Base-by-base conservation (phyloP, 2,797 vertebrate species). In the Siniperca undulata region DNA sequence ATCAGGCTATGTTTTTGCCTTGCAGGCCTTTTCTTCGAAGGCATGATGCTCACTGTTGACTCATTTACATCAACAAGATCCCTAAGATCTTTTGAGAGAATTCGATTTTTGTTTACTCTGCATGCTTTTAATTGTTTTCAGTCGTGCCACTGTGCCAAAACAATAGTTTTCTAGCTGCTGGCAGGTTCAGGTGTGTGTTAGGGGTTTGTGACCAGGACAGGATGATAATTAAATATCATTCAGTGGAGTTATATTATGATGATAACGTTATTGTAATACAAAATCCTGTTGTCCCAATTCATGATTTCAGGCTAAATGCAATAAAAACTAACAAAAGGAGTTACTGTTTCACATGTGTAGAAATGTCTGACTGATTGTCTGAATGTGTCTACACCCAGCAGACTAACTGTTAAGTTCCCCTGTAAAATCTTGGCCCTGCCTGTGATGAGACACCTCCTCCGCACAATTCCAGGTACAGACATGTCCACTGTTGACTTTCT, bases 381-480 rank as follows among this genome's bases (percentile, higher is more conserved):
- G 58, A 68, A 17, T 42, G 3, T 20, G 76, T 69, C 75, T 19
- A 34, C 73, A 69, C 53, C 11, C 69, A 67, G 59, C 70, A 67
- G 73, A 78, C 60, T 44, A 65, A 83, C n/a, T 72, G 88, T 78
- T 86, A 50, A 64, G n/a, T 56, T 71, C 30, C 22, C 30, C 19
- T 69, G 7, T 62, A 11, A 86, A 36, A 52, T 66, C 67, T 64
- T 34, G 67, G 66, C 70, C 38, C 13, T 34, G 56, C 20, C 74
- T 58, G 61, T 42, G 61, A 61, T 46, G 72, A 77, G 74, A 82
- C 27, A 1, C 72, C 44, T 72, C 81, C 86, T 80, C 77, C 75
- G 59, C 80, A 66, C 24, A 22, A 8, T 22, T 50, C 73, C 83
- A 84, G 78, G 89, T 84, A 86, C 82, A 86, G 83, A 88, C 87